Conservation (phyloP, 2,888 invertebrate genomes). For the Rhogogaster chlorosoma region DNA sequence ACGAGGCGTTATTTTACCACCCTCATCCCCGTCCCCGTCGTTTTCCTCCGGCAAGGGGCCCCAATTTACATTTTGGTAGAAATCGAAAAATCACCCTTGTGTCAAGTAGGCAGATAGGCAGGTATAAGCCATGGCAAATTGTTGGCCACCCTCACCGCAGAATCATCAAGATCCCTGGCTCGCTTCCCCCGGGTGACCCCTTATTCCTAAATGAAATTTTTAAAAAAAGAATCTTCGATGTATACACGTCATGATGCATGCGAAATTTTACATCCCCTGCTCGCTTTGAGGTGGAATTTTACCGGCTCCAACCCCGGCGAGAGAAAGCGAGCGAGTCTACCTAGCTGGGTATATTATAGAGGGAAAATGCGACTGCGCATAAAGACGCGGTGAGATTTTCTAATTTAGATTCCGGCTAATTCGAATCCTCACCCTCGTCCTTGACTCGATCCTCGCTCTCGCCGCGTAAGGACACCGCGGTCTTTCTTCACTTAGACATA, state of each 20-base stretch:
- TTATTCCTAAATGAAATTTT: not conserved
- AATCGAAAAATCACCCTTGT: constrained; percentile 25
- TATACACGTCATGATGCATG: not conserved
- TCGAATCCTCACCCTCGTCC: not conserved
- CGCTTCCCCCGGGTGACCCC: not conserved
- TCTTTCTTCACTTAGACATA: constrained; percentile 5
- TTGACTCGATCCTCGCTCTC: not conserved
- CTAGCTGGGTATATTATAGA: not conserved
- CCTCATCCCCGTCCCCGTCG: not conserved
- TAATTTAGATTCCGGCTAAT: not conserved
- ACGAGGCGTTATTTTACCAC: constrained; percentile 23
- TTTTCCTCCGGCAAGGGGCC: constrained; percentile 18
- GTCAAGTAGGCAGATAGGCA: not conserved
- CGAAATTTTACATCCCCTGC: not conserved
- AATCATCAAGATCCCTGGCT: not conserved
- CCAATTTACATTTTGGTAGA: constrained; percentile 21
- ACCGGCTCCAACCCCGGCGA: not conserved
- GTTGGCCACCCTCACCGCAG: not conserved
- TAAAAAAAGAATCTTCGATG: not conserved
- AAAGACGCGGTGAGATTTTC: not conserved
- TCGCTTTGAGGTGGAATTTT: not conserved
- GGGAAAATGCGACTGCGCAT: not conserved
- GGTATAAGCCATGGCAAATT: not conserved
- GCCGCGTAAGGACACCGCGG: not conserved
- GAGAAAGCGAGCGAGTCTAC: not conserved